A percentile compares a stretch with the other conserved stretches of the same genome.
Evolutionary conservation across 2,113 vertebrate species (phyloP).

Genomic region (Dicaeum eximium): DNA sequence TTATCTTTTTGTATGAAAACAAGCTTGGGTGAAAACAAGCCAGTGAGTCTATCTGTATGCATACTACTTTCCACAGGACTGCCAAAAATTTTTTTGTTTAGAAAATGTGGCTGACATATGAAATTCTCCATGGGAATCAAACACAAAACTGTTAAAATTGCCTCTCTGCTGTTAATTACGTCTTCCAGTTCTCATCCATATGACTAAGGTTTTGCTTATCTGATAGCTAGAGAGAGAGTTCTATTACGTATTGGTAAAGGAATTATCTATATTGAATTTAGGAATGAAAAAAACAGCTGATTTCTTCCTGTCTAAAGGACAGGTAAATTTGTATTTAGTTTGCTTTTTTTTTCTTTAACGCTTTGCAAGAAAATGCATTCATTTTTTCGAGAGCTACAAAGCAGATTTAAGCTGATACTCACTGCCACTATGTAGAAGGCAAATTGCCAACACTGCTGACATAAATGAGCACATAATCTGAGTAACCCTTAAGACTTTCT

Average conservation of each 20-base stretch:
- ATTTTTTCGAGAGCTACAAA: background rate
- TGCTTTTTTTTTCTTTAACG: background rate
- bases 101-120: background rate
- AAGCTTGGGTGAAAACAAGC: background rate
- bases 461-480: background rate
- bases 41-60: background rate
- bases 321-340: background rate
- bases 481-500: background rate
- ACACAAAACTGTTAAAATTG: background rate
- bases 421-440: background rate
- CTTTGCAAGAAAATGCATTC: background rate
- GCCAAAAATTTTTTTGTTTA: background rate
- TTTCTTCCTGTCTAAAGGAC: background rate
- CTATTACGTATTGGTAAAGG: background rate
- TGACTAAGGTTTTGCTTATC: background rate
- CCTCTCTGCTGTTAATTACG: background rate
- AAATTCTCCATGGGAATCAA: background rate
- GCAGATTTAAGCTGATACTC: background rate
- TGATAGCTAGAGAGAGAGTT: background rate
- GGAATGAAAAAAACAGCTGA: background rate
- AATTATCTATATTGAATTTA: constrained; percentile 22
- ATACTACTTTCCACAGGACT: background rate
- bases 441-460: background rate
- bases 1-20: background rate
- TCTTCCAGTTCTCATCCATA: background rate